Percentiles rank a stretch among this genome's conserved stretches.
These are phyloP conservation scores for Ormyrus rosae DNA, from an alignment of 2,888 invertebrate species.

Conservation along the genomic window DNA sequence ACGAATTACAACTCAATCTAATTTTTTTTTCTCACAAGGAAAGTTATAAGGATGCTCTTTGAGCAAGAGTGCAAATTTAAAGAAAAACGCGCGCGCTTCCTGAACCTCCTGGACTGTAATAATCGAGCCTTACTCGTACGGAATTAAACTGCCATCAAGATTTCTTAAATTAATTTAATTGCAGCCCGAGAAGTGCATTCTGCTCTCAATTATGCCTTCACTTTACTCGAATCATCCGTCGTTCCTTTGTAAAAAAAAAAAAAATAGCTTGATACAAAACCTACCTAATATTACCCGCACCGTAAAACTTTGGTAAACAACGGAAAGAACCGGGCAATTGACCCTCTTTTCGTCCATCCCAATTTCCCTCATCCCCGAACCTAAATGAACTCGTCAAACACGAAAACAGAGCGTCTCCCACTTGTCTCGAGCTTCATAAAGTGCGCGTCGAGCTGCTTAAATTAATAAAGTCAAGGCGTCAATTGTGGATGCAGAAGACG, in stretches of 20 bases:
- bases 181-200: no score
- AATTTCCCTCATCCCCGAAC: no score
- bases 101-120: neutral
- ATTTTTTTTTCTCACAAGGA: neutral
- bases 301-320: no score
- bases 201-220: no score
- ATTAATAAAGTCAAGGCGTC: neutral
- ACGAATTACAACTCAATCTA: slow-evolving; percentile 4
- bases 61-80: slow-evolving; percentile 9
- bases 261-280: neutral
- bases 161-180: no score
- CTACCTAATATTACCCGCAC: neutral
- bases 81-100: slow-evolving; percentile 11
- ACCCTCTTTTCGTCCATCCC: no score
- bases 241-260: neutral
- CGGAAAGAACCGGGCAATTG: no score
- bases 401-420: no score
- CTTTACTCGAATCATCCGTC: no score
- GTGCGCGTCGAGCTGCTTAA: neutral
- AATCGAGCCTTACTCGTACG: neutral
- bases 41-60: neutral
- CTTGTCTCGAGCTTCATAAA: no score
- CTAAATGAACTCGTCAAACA: no score
- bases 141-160: no score
- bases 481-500: neutral